Conservation (phyloP, 2,113 vertebrate genomes). For the Rhadina sibilatrix region DNA sequence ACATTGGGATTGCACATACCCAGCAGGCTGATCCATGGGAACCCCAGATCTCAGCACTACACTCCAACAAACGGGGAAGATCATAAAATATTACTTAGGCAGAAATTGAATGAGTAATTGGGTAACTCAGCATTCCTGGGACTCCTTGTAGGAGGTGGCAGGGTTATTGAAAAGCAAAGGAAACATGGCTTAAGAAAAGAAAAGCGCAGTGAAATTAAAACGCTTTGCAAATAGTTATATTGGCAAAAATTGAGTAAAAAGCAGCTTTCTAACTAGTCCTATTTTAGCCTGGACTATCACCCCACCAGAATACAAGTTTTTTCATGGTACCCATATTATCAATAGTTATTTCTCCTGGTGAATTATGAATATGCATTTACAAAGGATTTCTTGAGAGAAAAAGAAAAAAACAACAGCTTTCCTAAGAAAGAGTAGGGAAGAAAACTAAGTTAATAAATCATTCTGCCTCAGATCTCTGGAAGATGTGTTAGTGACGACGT, state of each 20-base stretch:
- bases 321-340: neutral
- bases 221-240: neutral
- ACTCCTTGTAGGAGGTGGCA: neutral
- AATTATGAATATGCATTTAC: neutral
- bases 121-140: neutral
- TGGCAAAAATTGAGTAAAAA: neutral
- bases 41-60: neutral
- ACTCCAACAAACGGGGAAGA: neutral
- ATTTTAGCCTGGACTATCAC: neutral
- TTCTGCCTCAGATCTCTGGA: neutral
- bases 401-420: neutral
- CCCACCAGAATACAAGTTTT: neutral
- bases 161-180: neutral
- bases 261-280: neutral
- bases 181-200: neutral
- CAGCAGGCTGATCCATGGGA: neutral
- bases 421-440: neutral
- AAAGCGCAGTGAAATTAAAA: neutral
- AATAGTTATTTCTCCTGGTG: neutral
- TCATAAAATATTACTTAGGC: neutral
- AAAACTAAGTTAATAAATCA: conserved; percentile 23
- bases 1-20: neutral
- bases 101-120: neutral
- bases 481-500: neutral
- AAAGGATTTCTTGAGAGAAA: neutral